Base-by-base conservation (phyloP, 1,140 invertebrate species). In the Brachionus asplanchnoidis region DNA sequence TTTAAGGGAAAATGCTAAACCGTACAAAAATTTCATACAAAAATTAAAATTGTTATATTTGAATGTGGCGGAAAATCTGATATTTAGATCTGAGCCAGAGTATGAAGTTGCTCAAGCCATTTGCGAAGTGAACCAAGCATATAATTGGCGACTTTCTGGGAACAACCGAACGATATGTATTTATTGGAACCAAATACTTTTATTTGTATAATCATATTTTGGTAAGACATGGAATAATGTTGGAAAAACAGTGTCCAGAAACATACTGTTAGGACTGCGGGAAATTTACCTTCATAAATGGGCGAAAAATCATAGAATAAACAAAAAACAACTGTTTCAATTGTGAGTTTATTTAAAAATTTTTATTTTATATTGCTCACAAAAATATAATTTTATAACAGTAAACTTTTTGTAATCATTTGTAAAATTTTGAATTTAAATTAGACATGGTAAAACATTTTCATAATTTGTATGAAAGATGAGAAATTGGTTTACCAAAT, bases 161-260 rank as follows among this genome's bases (percentile, higher is more conserved):
- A n/a, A 46, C 44, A 28, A 82, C 53, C 9, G 85, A 85, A 75
- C 2, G 68, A 44, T 85, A 56, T 26, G 28, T 85, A 7, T 44
- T 84, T 56, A 42, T 40, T 3, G 79, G 80, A 17, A 50, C 60
- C 1, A 17, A 82, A 11, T 85, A 85, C 44, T 73, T 36, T n/a
- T n/a, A n/a, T n/a, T 44, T 84, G 40, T 84, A 84, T 36, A 40
- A 84, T 60, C 84, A 84, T 60, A 84, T 84, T 11, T n/a, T 56
- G 26, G 66, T 84, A 40, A 94, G 92, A 91, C 89, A 92, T 91
- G 86, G 89, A 92, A 50, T 92, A 92, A 88, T 92, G 92, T 75
- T 92, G 89, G 87, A 20, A 91, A 91, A 86, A 87, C 89, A 1
- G 87, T 88, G 2, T 84, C 87, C 0, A 89, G 89, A 89, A 85